Base-by-base conservation (phyloP, 2,888 invertebrate genomes). In the Lithophane semibrunnea region DNA sequence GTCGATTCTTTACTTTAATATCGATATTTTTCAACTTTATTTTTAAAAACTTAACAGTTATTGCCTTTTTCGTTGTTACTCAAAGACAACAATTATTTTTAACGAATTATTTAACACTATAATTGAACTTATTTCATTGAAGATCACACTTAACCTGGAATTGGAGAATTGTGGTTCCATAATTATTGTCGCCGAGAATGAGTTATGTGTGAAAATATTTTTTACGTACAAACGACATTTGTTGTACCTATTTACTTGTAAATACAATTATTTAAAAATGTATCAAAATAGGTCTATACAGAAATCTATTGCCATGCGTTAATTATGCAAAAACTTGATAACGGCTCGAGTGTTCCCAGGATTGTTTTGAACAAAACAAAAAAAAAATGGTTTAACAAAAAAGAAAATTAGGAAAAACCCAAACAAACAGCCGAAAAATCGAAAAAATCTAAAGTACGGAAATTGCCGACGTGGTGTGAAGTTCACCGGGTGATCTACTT, bases 1-100 rank as follows among this genome's bases (percentile, higher is more conserved):
- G 81, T 85, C 88, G 64, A 60, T 68, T 85, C n/a, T 72, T 84
- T 49, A 75, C 13, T 54, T 49, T 16, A 16, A 21, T 83, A 63
- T 70, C 29, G 73, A 67, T 78, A 71, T 54, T 80, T 89, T 87
- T 89, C 84, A 82, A 88, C 84, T 82, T 83, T 77, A 80, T 82
- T 81, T 71, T 84, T 89, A 80, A 75, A 88, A 92, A 93, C 90
- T 91, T 92, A 93, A 92, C 91, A 91, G 90, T 93, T 86, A 92
- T 92, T 92, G 93, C 92, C 91, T 82, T 88, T 68, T 92, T 94
- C 91, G 92, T 93, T 94, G 91, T 85, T 83, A 66, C 5, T 63
- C 49, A 83, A 84, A 67, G 68, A 77, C 71, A 81, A 82, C 70
- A 87, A 84, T 83, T 81, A 83, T 80, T 80, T 56, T 75, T 24